These are phyloP conservation scores for Lamprologus speciosus DNA, from an alignment of 2,113 vertebrate species.

Conservation along the genomic window DNA sequence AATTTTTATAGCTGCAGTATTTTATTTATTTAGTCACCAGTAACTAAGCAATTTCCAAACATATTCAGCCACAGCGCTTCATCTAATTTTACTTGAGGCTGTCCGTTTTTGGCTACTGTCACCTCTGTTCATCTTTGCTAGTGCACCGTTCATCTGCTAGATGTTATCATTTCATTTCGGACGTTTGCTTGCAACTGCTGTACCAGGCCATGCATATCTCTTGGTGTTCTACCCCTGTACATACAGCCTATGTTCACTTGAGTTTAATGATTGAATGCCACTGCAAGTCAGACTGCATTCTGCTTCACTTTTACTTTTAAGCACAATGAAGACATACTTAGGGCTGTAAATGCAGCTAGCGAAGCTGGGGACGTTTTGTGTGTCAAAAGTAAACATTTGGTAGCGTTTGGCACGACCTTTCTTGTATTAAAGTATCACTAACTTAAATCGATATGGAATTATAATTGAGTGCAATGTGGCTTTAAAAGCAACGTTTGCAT, in stretches of 20 bases:
- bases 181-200: background rate
- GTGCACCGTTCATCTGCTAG: background rate
- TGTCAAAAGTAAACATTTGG: background rate
- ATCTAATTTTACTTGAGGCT: background rate
- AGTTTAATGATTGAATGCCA: background rate
- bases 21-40: background rate
- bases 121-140: background rate
- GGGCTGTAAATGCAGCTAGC: background rate
- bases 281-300: background rate
- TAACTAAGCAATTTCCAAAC: background rate
- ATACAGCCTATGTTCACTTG: background rate
- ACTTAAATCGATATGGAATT: background rate
- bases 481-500: background rate
- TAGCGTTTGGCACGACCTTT: background rate
- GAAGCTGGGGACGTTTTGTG: background rate
- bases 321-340: background rate
- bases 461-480: background rate
- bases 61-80: background rate
- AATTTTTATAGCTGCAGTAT: rapidly evolving
- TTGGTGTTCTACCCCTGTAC: background rate
- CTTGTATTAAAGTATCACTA: background rate
- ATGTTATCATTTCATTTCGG: background rate
- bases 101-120: background rate
- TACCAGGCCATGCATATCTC: background rate
- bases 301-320: background rate